Percentiles rank a stretch among this genome's conserved stretches.
phyloP scores from a whole-genome alignment of 2,797 vertebrate genomes.

The Cuculus canorus region DNA sequence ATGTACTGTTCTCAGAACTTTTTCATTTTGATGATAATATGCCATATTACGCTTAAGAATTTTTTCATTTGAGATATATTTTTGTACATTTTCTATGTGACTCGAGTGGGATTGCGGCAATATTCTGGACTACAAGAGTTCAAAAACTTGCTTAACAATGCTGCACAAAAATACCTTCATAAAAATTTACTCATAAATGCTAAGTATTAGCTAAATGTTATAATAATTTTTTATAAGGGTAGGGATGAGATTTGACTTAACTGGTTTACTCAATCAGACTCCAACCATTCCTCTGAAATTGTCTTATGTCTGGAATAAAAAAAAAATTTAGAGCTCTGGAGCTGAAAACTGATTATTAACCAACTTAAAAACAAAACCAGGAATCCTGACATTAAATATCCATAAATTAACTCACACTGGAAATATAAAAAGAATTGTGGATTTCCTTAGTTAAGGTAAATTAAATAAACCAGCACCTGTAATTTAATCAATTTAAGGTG shows the following conservation, averaged over 20 bases:
- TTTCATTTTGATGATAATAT: background rate
- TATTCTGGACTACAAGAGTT: background rate
- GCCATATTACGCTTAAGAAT: background rate
- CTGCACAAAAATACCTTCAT: background rate
- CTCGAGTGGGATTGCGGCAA: background rate
- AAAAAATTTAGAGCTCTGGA: background rate
- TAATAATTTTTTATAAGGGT: background rate
- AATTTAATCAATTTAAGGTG: background rate
- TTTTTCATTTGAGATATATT: background rate
- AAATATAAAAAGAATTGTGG: background rate
- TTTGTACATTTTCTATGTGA: background rate
- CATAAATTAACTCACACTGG: background rate
- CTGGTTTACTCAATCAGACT: background rate
- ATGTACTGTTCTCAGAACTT: background rate
- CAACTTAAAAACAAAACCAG: background rate
- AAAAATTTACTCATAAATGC: background rate
- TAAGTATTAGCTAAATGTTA: background rate
- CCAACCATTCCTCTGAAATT: background rate
- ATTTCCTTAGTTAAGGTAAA: background rate
- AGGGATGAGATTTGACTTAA: background rate
- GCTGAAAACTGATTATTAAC: background rate
- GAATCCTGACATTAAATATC: background rate
- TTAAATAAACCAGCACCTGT: background rate
- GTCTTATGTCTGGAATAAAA: background rate
- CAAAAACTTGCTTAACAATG: background rate